phyloP scores from a whole-genome alignment of 2,888 invertebrate genomes.

The Helobdella robusta region DNA sequence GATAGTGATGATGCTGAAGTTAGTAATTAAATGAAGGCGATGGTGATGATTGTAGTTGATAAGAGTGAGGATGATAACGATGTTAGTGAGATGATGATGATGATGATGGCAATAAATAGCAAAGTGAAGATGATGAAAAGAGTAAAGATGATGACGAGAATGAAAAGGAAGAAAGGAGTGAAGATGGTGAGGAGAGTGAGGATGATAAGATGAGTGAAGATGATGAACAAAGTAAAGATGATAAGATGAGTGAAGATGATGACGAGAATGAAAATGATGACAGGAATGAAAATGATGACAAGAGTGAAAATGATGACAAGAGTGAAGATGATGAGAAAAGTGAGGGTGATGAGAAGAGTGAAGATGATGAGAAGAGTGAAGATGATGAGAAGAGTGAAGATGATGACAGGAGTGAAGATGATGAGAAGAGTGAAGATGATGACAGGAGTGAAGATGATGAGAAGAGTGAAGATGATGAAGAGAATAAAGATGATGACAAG shows the following conservation, averaged over 20 bases:
- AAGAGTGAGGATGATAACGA: conserved; percentile 7
- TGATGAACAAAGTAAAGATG: conserved; percentile 25
- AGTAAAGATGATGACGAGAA: conserved; percentile 22
- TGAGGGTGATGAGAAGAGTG: conserved; percentile 21
- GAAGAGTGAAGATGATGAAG: background rate
- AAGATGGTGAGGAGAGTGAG: conserved; percentile 24
- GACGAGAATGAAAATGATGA: conserved; percentile 16
- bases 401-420: background rate
- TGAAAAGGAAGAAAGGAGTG: conserved; percentile 26
- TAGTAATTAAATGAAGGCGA: background rate
- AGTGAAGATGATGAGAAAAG: conserved; percentile 3
- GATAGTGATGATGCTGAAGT: conserved; percentile 4
- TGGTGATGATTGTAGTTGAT: no score
- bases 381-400: conserved; percentile 12
- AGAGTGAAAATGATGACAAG: conserved; percentile 12
- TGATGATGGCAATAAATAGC: conserved; percentile 13
- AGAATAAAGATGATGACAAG: conserved; percentile 14
- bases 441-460: background rate
- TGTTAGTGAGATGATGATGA: background rate
- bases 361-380: conserved; percentile 7
- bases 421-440: conserved; percentile 15
- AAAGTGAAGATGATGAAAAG: conserved; percentile 11
- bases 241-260: conserved; percentile 21
- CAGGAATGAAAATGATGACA: conserved; percentile 1
- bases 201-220: conserved; percentile 25